Evolutionary conservation across 2,888 invertebrate species (phyloP), one percentile per base, ranked within the genome.

Genomic region (Alloscopus bannaensis): DNA sequence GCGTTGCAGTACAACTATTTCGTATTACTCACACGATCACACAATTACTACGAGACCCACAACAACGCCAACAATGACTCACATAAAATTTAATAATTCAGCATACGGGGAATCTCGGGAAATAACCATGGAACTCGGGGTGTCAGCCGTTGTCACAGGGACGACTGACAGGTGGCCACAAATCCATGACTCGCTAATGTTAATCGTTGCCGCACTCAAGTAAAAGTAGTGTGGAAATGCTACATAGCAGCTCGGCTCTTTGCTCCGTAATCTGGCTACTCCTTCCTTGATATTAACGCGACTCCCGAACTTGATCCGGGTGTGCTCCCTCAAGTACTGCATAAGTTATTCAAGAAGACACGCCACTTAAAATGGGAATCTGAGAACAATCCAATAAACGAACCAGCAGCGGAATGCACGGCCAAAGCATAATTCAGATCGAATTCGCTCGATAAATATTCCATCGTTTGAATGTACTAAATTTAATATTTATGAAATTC

Each of bases 191-290:
- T 66, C 59, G 6, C 47, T 68, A 1, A 76, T 36, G 45, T 50
- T 59, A 16, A 59, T 47, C 0, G 26, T 59, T 22, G 40, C 45
- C 16, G 68, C 66, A 28, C 57, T 59, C 29, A 68, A 18, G 59
- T 59, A 68, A 29, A 76, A 76, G 42, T 76, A 64, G n/a, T 76
- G 76, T 4, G 62, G 66, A 42, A 76, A 76, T 6, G 76, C 59
- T 4, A 76, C 22, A 36, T 64, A 68, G 47, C 66, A 57, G 26
- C 59, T 42, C n/a, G 68, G 68, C 8, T 45, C 3, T 26, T 57
- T 55, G 26, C 40, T 24, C 20, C n/a, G n/a, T 3, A 73, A 45
- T 45, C 36, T 52, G 6, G 40, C 40, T n/a, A 73, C 52, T 3
- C 73, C 73, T 40, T 73, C 65, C 31, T 65, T 18, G 22, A 73